These are phyloP conservation scores for Epsilonema sp. DNA, from an alignment of 2,888 invertebrate genomes.

Conservation along the genomic window DNA sequence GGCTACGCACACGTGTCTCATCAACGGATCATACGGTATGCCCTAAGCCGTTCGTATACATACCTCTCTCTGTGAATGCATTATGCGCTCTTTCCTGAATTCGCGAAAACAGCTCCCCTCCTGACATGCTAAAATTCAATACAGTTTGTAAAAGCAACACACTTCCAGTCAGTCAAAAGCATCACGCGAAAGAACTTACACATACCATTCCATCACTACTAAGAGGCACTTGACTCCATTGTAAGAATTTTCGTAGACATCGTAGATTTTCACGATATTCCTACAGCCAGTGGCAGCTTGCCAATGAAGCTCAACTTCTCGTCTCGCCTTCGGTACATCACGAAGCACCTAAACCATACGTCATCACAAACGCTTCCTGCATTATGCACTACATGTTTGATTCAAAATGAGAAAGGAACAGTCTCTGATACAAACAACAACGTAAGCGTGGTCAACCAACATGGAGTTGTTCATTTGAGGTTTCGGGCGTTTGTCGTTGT, in stretches of 20 bases:
- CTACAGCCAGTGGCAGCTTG: constrained; percentile 67
- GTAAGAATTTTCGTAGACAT: constrained; percentile 93
- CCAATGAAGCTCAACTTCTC: constrained; percentile 91
- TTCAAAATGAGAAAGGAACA: too few relatives aligned
- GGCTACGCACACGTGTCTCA: too few relatives aligned
- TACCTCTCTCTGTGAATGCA: constrained; percentile 81
- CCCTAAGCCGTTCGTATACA: too few relatives aligned
- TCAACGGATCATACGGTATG: too few relatives aligned
- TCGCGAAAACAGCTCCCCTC: constrained; percentile 85
- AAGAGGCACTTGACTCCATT: constrained; percentile 71
- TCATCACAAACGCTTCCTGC: background rate
- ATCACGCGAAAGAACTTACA: background rate
- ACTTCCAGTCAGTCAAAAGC: too few relatives aligned
- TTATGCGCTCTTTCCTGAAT: constrained; percentile 85
- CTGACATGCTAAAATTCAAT: constrained; percentile 70
- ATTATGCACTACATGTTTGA: too few relatives aligned
- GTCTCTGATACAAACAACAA: too few relatives aligned
- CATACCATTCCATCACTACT: constrained; percentile 93
- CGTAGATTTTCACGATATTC: constrained; percentile 73
- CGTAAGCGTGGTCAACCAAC: too few relatives aligned
- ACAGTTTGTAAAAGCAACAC: too few relatives aligned
- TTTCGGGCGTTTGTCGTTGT: too few relatives aligned
- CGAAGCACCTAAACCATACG: constrained; percentile 57
- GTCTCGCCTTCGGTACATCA: constrained; percentile 71
- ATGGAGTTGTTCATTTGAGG: too few relatives aligned